A percentile compares a stretch with the other conserved stretches of the same genome.
phyloP scores from a whole-genome alignment of 2,888 invertebrate species.

The Dexiosoma caninum region DNA sequence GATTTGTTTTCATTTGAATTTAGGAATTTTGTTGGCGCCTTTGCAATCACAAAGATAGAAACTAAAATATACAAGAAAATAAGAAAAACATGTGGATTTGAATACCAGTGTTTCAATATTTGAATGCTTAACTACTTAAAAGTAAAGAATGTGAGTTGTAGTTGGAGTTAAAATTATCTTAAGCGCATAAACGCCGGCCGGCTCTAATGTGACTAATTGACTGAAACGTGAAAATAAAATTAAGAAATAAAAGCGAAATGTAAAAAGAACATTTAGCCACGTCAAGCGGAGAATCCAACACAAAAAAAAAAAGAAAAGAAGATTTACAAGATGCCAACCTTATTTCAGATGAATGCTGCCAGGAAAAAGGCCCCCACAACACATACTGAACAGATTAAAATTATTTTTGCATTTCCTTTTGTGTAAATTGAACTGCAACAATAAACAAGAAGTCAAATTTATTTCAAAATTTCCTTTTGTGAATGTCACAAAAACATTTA shows the following conservation, averaged over 20 bases:
- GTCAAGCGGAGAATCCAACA: too few species aligned
- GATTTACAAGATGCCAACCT: conserved; percentile 4
- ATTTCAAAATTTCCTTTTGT: conserved; percentile 52
- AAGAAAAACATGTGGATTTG: conserved; percentile 7
- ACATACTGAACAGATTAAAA: neutral
- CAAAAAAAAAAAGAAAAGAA: too few species aligned
- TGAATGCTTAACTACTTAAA: neutral
- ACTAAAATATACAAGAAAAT: conserved; percentile 22
- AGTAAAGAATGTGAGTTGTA: neutral
- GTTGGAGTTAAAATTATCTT: conserved; percentile 35
- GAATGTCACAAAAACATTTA: conserved; percentile 65
- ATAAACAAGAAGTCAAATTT: neutral
- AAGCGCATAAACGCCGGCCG: conserved; percentile 53
- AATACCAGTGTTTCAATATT: neutral
- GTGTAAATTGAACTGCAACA: neutral
- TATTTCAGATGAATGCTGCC: neutral
- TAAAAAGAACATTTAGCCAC: neutral
- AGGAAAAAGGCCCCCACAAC: neutral
- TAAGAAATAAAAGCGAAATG: conserved; percentile 48
- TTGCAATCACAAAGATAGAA: conserved; percentile 29
- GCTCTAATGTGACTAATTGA: conserved; percentile 57
- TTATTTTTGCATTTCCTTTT: too few species aligned
- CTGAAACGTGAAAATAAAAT: conserved; percentile 56
- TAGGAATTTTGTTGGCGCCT: conserved; percentile 57
- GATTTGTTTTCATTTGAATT: conserved; percentile 26